These are phyloP conservation scores for Pogona vitticeps DNA, from an alignment of 2,113 vertebrate species.

Conservation along the genomic window DNA sequence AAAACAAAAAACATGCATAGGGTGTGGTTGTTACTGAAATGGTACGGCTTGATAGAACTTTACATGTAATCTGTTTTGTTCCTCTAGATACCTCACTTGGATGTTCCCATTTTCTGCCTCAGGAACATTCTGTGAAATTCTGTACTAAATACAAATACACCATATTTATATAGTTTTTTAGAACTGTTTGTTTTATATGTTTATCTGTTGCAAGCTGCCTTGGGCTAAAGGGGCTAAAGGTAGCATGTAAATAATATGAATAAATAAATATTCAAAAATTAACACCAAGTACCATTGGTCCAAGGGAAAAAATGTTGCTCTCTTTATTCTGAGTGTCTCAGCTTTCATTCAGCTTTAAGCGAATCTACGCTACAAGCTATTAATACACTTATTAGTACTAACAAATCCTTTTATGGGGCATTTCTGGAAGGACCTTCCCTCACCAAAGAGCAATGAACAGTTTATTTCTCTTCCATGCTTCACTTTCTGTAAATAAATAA, in stretches of 20 bases:
- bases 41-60: too few species aligned
- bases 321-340: neutral
- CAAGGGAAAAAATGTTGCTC: slow-evolving; percentile 28
- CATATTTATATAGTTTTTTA: too few species aligned
- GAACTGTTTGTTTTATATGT: neutral
- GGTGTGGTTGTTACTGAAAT: too few species aligned
- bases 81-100: neutral
- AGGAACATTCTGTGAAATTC: neutral
- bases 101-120: neutral
- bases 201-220: neutral
- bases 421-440: slow-evolving; percentile 65
- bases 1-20: too few species aligned
- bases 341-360: slow-evolving; percentile 33
- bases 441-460: slow-evolving; percentile 47
- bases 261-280: neutral
- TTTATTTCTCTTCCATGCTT: slow-evolving; percentile 72
- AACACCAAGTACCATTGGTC: slow-evolving; percentile 2
- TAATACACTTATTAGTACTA: slow-evolving; percentile 61
- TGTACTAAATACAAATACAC: too few species aligned
- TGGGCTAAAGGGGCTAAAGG: too few species aligned
- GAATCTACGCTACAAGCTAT: slow-evolving; percentile 43
- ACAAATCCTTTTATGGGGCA: slow-evolving; percentile 62
- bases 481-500: slow-evolving; percentile 91
- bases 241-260: too few species aligned
- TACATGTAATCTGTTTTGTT: neutral